These are phyloP conservation scores for Agelas oroides DNA, from an alignment of 37 sponge, comb jelly and placozoan genomes.

Conservation along the genomic window DNA sequence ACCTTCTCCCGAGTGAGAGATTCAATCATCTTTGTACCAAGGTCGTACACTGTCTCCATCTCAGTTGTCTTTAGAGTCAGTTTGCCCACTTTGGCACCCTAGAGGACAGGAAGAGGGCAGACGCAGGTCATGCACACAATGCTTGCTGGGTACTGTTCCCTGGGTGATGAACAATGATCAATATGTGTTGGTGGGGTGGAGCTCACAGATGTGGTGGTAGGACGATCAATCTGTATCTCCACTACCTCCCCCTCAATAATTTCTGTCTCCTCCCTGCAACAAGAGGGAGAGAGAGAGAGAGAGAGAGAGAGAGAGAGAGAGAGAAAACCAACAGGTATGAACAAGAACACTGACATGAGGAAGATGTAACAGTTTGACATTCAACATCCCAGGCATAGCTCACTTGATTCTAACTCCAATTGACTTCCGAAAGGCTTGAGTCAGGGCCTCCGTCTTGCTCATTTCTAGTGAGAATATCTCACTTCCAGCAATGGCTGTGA, in stretches of 20 bases:
- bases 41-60: constrained; percentile 98
- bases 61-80: constrained; percentile 98
- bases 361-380: not conserved
- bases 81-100: constrained; percentile 96
- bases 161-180: too few relatives aligned
- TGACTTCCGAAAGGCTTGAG: constrained; percentile 93
- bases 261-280: constrained; percentile 97
- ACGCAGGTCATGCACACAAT: too few relatives aligned
- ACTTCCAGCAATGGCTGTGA: constrained; percentile 93
- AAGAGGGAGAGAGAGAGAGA: not conserved
- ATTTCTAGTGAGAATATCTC: constrained; percentile 96
- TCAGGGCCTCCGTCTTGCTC: constrained; percentile 98
- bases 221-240: constrained; percentile 96
- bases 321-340: not conserved
- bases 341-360: not conserved
- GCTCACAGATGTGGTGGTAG: constrained; percentile 91
- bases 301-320: not conserved
- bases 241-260: constrained; percentile 99
- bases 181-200: not conserved
- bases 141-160: too few relatives aligned
- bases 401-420: constrained; percentile 98
- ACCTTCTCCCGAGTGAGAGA: constrained; percentile 97
- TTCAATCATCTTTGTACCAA: constrained; percentile 98
- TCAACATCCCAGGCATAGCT: not conserved
- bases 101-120: not conserved